Percentiles rank a stretch among this genome's conserved stretches.
Evolutionary conservation across 2,888 invertebrate genomes (phyloP).

Genomic region (Apotomis capreana): DNA sequence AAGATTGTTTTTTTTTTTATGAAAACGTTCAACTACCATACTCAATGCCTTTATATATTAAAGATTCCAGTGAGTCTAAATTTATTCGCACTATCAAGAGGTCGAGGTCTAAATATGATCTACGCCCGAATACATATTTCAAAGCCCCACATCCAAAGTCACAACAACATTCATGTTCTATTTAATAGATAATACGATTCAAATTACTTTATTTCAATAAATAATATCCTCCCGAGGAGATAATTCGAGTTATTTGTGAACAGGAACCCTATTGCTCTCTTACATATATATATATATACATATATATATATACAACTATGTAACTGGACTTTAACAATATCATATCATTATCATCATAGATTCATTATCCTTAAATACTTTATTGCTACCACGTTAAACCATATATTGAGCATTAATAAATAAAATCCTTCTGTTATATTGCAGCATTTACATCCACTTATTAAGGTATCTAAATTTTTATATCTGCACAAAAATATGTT

Average conservation of each 20-base stretch:
- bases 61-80: neutral
- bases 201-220: slow-evolving; percentile 30
- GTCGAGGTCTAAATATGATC: neutral
- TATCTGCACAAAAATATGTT: slow-evolving; percentile 28
- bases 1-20: too few species aligned
- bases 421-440: slow-evolving; percentile 19
- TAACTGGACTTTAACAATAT: slow-evolving; percentile 42
- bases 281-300: too few species aligned
- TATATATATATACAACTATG: slow-evolving; percentile 37
- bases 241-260: slow-evolving; percentile 24
- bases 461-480: slow-evolving; percentile 13
- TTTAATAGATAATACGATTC: slow-evolving; percentile 36
- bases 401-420: slow-evolving; percentile 31
- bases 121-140: slow-evolving; percentile 9
- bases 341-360: slow-evolving; percentile 41
- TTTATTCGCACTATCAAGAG: neutral
- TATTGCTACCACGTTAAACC: slow-evolving; percentile 32
- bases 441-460: slow-evolving; percentile 18
- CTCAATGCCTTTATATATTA: too few species aligned
- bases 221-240: slow-evolving; percentile 19
- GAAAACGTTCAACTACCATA: too few species aligned
- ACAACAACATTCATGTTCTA: slow-evolving; percentile 35
- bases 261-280: slow-evolving; percentile 39
- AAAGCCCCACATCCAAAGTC: slow-evolving; percentile 12
- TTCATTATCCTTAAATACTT: slow-evolving; percentile 42